phyloP scores from a whole-genome alignment of 2,797 vertebrate species.

The Chromis chromis region DNA sequence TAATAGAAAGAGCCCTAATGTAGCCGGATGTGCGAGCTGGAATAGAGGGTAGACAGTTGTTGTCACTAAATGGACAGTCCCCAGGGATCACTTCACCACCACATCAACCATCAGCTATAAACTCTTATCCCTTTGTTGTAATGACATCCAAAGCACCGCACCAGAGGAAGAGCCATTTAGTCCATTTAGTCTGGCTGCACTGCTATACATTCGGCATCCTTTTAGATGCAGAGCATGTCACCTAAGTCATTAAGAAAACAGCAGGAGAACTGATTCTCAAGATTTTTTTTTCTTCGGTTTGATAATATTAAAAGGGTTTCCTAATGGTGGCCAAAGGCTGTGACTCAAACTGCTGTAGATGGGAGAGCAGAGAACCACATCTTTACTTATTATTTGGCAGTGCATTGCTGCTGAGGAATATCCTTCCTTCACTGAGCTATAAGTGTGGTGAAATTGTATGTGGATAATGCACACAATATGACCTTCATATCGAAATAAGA shows the following conservation, averaged over 20 bases:
- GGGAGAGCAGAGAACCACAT: not conserved
- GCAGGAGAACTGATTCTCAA: conserved; percentile 33
- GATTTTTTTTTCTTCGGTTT: conserved; percentile 43
- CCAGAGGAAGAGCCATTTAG: conserved; percentile 4
- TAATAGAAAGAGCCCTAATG: conserved; percentile 2
- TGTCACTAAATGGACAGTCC: conserved; percentile 38
- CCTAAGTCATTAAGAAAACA: conserved; percentile 52
- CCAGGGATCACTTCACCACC: conserved; percentile 26
- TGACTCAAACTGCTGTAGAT: conserved; percentile 22
- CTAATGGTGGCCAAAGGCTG: conserved; percentile 42
- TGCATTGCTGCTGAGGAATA: not conserved
- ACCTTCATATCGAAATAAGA: not conserved
- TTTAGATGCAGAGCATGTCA: conserved; percentile 29
- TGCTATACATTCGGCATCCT: conserved; percentile 19
- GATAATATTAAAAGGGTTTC: conserved; percentile 31
- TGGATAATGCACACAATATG: not conserved
- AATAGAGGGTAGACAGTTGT: not conserved
- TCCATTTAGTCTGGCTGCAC: conserved; percentile 32
- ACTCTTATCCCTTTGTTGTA: conserved; percentile 28
- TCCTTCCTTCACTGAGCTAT: not conserved
- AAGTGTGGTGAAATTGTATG: not conserved
- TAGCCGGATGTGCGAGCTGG: conserved; percentile 5
- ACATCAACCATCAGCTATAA: conserved; percentile 23
- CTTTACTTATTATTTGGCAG: conserved; percentile 11
- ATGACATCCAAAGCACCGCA: conserved; percentile 36